A percentile compares a stretch with the other conserved stretches of the same genome.
Evolutionary conservation across 2,797 vertebrate species (phyloP).

Genomic region (Buphagus erythrorhynchus): DNA sequence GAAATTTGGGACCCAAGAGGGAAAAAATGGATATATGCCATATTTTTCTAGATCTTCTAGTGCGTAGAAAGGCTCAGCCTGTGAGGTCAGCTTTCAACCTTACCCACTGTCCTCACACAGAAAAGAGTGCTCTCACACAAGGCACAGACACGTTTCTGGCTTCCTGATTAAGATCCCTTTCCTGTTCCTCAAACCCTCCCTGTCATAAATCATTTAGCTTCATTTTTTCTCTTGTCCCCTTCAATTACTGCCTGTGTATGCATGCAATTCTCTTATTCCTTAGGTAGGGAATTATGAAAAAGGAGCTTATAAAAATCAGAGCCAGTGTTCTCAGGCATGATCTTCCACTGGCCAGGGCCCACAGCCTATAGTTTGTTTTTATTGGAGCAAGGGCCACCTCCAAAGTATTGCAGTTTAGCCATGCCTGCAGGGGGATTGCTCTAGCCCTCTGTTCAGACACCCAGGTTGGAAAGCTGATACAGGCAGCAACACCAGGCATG

Average conservation of each 20-base stretch:
- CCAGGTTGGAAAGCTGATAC: rapidly evolving
- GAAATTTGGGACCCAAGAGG: neutral
- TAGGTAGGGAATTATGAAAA: neutral
- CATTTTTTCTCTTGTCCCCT: neutral
- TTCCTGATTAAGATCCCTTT: neutral
- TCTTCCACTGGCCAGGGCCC: neutral
- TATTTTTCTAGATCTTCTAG: neutral
- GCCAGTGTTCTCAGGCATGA: neutral
- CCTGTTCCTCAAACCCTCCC: neutral
- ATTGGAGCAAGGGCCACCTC: neutral
- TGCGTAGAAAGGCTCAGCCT: neutral
- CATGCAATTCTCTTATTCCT: neutral
- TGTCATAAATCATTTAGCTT: neutral
- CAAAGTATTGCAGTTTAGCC: neutral
- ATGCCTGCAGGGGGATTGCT: neutral
- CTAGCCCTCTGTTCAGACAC: neutral
- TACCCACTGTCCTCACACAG: neutral
- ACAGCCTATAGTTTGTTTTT: neutral
- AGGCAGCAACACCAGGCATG: neutral
- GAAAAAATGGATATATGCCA: neutral
- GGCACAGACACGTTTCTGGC: neutral
- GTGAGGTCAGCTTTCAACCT: neutral
- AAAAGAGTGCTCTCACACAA: neutral
- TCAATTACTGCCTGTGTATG: neutral
- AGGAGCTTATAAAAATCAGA: neutral